phyloP scores from a whole-genome alignment of 2,888 invertebrate genomes.

The Xylota sylvarum region DNA sequence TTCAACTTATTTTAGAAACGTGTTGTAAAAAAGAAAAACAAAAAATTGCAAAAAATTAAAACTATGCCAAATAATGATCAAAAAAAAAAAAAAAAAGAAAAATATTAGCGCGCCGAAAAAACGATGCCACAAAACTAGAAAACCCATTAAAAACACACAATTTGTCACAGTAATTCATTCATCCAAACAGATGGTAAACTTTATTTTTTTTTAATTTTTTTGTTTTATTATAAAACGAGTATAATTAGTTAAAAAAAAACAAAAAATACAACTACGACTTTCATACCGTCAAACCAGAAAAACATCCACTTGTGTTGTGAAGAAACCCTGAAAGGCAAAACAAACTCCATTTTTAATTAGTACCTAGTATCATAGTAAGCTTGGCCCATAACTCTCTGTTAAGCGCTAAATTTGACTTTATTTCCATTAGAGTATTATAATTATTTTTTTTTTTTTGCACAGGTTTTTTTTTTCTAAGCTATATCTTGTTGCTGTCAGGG shows the following conservation, averaged over 20 bases:
- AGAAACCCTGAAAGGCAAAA: constrained; percentile 50
- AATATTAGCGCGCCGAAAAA: neutral
- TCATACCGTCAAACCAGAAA: constrained; percentile 33
- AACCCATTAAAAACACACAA: constrained; percentile 23
- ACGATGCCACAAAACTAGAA: constrained; percentile 38
- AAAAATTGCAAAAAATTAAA: constrained; percentile 26
- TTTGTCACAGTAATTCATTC: constrained; percentile 52
- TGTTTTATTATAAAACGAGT: constrained; percentile 34
- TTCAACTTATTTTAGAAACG: constrained; percentile 1
- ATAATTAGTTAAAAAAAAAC: constrained; percentile 40
- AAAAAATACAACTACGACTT: constrained; percentile 34
- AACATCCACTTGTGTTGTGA: neutral
- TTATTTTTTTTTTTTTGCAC: constrained; percentile 16
- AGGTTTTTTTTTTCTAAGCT: constrained; percentile 5
- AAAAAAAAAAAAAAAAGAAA: constrained; percentile 3
- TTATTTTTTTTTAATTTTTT: constrained; percentile 19
- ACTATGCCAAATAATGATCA: constrained; percentile 27
- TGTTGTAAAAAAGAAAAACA: constrained; percentile 8
- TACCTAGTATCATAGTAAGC: constrained; percentile 14
- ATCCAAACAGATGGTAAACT: constrained; percentile 15
- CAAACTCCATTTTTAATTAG: constrained; percentile 63
- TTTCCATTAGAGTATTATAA: constrained; percentile 31
- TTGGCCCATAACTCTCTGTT: constrained; percentile 27
- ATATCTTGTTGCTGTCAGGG: neutral
- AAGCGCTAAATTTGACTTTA: constrained; percentile 44